Base-by-base conservation (phyloP, 2,888 invertebrate species). In the Oxytorus armatus region DNA sequence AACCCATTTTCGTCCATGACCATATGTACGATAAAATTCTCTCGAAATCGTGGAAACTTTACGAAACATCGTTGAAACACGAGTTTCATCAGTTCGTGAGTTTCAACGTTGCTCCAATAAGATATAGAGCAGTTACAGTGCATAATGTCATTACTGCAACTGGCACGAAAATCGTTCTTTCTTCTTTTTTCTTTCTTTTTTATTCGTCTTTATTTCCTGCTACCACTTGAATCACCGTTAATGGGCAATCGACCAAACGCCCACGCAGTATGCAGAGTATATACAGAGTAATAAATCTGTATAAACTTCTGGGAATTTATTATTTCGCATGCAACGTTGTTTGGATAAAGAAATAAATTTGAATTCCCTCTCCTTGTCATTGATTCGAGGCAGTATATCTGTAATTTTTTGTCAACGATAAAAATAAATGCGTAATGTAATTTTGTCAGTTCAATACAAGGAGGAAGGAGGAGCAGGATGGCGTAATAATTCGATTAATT, bases 171-270 rank as follows among this genome's bases (percentile, higher is more conserved):
- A 36, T 21, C 29, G 33, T 61, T 59, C 23, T 7, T 10, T 69
- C 44, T 51, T n/a, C n/a, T 53, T 39, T 10, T 3, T 65, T 33
- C 29, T 39, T 55, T 65, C 11, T 16, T 16, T 63, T 33, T 59
- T 11, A n/a, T 66, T 16, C 49, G 44, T 61, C 44, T 25, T 51
- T 39, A 25, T 36, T 72, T 59, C 16, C 51, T n/a, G n/a, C 65
- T 76, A 44, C 53, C 59, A 66, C 39, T 61, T 63, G 51, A 53
- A 65, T 65, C 39, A 55, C 18, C 16, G 79, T 76, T 68, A 74
- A 79, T 61, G 39, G 79, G 65, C 66, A 59, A 82, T 82, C 79
- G 82, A 82, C 79, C 77, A 82, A 82, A 82, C 82, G 70, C 63
- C 44, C 51, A 75, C 51, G 7, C 1, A 14, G 3, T 53, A 7